These are phyloP conservation scores for Donacobius atricapilla DNA, from an alignment of 2,113 vertebrate species.

Conservation along the genomic window DNA sequence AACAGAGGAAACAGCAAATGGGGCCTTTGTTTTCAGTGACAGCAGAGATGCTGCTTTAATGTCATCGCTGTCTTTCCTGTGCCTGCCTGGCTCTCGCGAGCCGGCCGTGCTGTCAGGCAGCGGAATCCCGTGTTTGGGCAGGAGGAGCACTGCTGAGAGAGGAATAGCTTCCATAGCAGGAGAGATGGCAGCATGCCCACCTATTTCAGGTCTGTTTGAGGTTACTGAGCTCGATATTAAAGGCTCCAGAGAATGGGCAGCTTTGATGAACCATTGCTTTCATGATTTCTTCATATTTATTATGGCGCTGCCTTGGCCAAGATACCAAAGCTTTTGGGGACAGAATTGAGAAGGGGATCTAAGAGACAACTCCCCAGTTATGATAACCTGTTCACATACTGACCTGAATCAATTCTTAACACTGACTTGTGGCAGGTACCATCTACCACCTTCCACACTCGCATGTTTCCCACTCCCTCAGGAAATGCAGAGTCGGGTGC, in stretches of 20 bases:
- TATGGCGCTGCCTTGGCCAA: not conserved
- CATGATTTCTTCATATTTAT: not conserved
- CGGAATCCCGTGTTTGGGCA: not conserved
- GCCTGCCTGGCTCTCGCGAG: not conserved
- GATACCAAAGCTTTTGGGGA: not conserved
- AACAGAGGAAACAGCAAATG: not conserved
- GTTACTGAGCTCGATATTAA: not conserved
- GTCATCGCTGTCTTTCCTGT: not conserved
- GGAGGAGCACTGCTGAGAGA: not conserved
- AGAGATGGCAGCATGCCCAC: not conserved
- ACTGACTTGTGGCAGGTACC: not conserved
- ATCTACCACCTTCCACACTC: not conserved
- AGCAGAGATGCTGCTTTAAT: conserved; percentile 9
- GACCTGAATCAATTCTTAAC: not conserved
- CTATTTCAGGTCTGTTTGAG: not conserved
- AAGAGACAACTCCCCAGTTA: not conserved
- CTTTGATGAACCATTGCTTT: not conserved
- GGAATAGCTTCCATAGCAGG: not conserved
- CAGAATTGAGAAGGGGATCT: not conserved
- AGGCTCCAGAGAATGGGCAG: not conserved
- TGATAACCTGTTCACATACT: not conserved
- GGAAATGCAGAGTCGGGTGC: not conserved
- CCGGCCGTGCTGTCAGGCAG: not conserved
- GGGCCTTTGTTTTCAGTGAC: not conserved
- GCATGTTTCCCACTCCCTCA: not conserved